Conservation (phyloP, 64 coral and sea anemone species). For the Anthopleura sola region DNA sequence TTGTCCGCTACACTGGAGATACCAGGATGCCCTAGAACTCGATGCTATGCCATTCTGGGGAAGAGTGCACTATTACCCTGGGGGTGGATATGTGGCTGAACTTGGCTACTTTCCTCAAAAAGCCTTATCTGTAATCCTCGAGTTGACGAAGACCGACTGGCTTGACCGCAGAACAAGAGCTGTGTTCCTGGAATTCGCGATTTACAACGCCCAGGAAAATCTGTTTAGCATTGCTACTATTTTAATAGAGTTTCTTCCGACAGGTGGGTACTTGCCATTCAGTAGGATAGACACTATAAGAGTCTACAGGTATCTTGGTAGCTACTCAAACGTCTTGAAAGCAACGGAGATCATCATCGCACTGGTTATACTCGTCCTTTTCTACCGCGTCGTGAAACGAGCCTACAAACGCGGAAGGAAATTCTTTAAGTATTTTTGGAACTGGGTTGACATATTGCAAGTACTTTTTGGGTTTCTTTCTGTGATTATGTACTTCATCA, state of each 20-base stretch:
- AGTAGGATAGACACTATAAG: constrained; percentile 67
- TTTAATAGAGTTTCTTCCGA: constrained; percentile 52
- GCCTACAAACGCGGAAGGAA: constrained; percentile 38
- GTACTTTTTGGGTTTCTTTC: constrained; percentile 62
- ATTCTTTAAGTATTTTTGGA: constrained; percentile 75
- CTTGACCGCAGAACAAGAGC: constrained; percentile 58
- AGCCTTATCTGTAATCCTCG: constrained; percentile 44
- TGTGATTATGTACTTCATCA: constrained; percentile 64
- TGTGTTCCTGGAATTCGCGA: constrained; percentile 53
- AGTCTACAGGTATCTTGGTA: constrained; percentile 57
- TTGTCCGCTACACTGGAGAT: constrained; percentile 73
- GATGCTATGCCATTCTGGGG: constrained; percentile 69
- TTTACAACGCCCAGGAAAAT: constrained; percentile 75
- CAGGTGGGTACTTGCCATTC: constrained; percentile 44
- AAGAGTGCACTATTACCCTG: constrained; percentile 46
- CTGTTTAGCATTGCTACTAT: constrained; percentile 49
- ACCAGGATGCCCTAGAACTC: constrained; percentile 37
- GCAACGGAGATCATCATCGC: constrained; percentile 63
- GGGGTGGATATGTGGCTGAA: constrained; percentile 88
- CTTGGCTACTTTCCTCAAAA: constrained; percentile 69
- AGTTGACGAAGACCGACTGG: constrained; percentile 41
- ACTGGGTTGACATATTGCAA: constrained; percentile 63
- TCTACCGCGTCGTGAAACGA: constrained; percentile 56
- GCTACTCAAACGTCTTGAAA: constrained; percentile 28
- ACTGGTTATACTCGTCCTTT: constrained; percentile 56